Evolutionary conservation across 2,113 vertebrate species (phyloP).

Genomic region (Serinus canaria): DNA sequence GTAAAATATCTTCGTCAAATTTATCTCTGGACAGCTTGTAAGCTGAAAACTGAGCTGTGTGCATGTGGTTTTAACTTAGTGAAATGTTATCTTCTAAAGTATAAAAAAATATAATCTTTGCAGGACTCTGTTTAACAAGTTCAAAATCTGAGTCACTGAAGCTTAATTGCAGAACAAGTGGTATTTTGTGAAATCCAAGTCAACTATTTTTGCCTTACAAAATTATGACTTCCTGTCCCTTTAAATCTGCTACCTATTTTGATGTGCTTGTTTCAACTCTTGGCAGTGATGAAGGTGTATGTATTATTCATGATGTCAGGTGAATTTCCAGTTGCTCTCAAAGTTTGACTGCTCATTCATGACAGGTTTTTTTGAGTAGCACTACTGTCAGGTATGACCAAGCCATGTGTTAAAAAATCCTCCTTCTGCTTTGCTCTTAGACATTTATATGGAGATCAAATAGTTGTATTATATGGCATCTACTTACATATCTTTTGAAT

Average conservation of each 20-base stretch:
- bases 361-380: background rate
- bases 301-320: background rate
- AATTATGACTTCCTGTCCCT: background rate
- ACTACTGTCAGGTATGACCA: background rate
- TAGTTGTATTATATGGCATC: background rate
- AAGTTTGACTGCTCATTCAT: background rate
- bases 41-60: background rate
- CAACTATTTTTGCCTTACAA: background rate
- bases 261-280: background rate
- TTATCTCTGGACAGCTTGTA: background rate
- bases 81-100: background rate
- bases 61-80: background rate
- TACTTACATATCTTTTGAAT: background rate
- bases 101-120: background rate
- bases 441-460: background rate
- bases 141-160: background rate
- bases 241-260: background rate
- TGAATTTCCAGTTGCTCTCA: background rate
- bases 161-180: background rate
- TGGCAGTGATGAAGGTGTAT: background rate
- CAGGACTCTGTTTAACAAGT: background rate
- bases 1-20: background rate
- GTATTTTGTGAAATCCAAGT: background rate
- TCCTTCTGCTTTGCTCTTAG: background rate
- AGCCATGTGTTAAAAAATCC: background rate